Evolutionary conservation across 2,797 vertebrate species (phyloP).

Genomic region (Sphenodon punctatus): DNA sequence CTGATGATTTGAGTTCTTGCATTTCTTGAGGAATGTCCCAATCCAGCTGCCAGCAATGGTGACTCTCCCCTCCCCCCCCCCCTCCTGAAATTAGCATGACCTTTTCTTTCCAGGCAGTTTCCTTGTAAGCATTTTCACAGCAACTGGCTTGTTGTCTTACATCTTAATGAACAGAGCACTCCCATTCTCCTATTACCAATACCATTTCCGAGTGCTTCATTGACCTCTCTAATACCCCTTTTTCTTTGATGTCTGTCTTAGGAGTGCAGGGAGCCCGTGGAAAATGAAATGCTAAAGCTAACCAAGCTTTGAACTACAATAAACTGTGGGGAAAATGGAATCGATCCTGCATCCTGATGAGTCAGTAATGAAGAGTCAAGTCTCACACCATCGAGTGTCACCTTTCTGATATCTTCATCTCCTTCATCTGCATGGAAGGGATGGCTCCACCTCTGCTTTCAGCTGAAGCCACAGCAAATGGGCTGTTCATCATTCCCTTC

Average conservation of each 20-base stretch:
- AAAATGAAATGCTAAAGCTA: conserved; percentile 32
- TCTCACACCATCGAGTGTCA: conserved; percentile 53
- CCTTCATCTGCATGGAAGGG: conserved; percentile 58
- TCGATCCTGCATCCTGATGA: conserved; percentile 60
- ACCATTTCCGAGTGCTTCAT: neutral
- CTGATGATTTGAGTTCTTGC: too few species aligned
- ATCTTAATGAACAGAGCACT: neutral
- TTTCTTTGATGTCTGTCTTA: conserved; percentile 41
- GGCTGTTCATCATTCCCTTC: conserved; percentile 53
- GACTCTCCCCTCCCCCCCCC: too few species aligned
- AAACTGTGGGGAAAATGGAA: conserved; percentile 58
- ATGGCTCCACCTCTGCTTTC: conserved; percentile 32
- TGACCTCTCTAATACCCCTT: conserved; percentile 10
- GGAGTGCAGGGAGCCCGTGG: neutral
- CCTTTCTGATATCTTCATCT: conserved; percentile 59
- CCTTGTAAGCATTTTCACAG: neutral
- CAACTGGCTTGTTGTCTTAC: neutral
- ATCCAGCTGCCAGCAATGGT: too few species aligned
- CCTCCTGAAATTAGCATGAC: neutral
- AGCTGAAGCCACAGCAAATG: conserved; percentile 41
- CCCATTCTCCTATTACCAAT: neutral
- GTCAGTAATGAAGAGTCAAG: conserved; percentile 54
- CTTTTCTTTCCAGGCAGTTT: neutral
- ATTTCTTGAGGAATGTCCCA: too few species aligned
- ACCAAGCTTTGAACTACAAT: conserved; percentile 59